Evolutionary conservation across 2,113 vertebrate genomes (phyloP), one percentile per base, ranked within the genome.

Genomic region (Maccullochella peelii): DNA sequence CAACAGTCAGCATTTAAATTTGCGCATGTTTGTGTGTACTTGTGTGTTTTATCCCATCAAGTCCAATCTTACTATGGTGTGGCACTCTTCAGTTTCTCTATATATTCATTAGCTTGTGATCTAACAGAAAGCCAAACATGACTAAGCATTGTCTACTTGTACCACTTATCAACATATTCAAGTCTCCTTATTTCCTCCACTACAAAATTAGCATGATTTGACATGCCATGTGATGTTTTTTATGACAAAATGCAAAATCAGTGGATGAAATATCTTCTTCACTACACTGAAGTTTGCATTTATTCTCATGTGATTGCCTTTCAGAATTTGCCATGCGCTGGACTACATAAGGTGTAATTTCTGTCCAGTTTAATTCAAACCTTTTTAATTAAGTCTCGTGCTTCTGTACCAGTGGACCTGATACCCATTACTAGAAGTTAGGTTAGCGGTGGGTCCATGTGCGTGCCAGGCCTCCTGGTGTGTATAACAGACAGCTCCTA

Each of bases 401-500:
- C 10, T 66, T 57, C 21, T 4, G 2, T 30, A 33, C 18, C 27
- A 65, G 27, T 83, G 49, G 9, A 68, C 16, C 10, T 40, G 9
- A 73, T 58, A 63, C 7, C 52, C 40, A 23, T 79, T 82, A 70
- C 36, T 44, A 63, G 65, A 63, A 30, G 74, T 57, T 25, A 49
- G 42, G 33, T 63, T 57, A 82, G 16, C 36, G 3, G 50, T 36
- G 65, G 42, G 42, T 82, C 54, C 68, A 65, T 52, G 21, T 78
- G 33, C 49, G 2, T 81, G 76, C 72, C 20, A 55, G 38, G 52
- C 36, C 63, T 73, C 70, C 59, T 27, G 27, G 69, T 86, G 69
- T 74, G 65, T 55, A 15, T 62, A 44, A 83, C 71, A 80, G 73
- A 65, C 81, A n/a, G 70, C 66, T 88, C 79, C 73, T 33, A 1